A percentile compares a stretch with the other conserved stretches of the same genome.
Evolutionary conservation across 2,113 vertebrate species (phyloP).

Genomic region (Dipodomys spectabilis): DNA sequence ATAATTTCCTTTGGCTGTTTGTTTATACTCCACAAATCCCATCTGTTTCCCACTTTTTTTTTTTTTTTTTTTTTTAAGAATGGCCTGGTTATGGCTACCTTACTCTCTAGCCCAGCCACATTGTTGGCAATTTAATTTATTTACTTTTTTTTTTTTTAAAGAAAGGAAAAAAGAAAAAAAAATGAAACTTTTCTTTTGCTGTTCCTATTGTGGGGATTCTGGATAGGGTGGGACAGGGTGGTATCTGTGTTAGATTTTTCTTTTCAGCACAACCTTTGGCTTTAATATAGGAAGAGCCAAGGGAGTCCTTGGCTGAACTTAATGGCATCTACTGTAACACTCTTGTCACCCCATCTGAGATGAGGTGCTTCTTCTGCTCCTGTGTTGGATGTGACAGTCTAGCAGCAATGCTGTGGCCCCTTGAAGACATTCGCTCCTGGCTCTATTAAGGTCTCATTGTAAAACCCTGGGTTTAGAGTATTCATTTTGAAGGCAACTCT

Average conservation of each 20-base stretch:
- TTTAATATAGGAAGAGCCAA: constrained; percentile 57
- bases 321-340: not conserved
- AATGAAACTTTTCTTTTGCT: constrained; percentile 65
- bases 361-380: not conserved
- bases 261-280: constrained; percentile 66
- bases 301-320: constrained; percentile 7
- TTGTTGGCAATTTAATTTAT: constrained; percentile 86
- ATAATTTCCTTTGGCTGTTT: constrained; percentile 70
- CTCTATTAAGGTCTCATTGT: not conserved
- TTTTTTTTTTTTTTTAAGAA: constrained; percentile 67
- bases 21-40: constrained; percentile 62
- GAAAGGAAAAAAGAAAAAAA: constrained; percentile 74
- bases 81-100: constrained; percentile 58
- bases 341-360: not conserved
- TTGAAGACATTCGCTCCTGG: constrained; percentile 1
- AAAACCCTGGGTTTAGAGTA: not conserved
- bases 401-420: not conserved
- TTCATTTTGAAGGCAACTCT: constrained; percentile 27
- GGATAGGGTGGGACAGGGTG: constrained; percentile 65
- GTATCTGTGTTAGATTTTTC: constrained; percentile 51
- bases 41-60: constrained; percentile 39
- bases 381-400: not conserved
- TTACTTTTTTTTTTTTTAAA: constrained; percentile 78
- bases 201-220: constrained; percentile 68
- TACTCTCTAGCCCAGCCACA: constrained; percentile 50